Percentiles rank a stretch among this genome's conserved stretches.
These are phyloP conservation scores for Thomomys bottae DNA, from an alignment of 2,113 vertebrate genomes.

Conservation along the genomic window DNA sequence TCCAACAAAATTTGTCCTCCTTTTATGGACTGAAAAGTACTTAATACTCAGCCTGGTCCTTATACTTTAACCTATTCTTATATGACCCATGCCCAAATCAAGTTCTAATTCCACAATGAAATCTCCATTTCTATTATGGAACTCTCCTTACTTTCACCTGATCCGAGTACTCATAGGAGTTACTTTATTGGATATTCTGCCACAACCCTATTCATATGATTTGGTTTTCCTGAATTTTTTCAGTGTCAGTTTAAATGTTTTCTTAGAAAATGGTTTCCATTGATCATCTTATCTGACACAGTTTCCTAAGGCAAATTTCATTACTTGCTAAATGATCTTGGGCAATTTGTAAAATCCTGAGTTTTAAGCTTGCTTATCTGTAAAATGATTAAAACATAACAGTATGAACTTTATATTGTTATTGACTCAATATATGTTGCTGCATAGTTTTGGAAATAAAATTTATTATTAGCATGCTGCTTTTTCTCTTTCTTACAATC, in stretches of 20 bases:
- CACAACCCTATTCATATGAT: accelerated
- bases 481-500: too few relatives aligned
- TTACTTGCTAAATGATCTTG: not conserved
- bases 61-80: not conserved
- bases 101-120: accelerated
- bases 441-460: not conserved
- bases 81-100: too few relatives aligned
- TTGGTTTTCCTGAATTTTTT: not conserved
- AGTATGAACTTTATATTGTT: not conserved
- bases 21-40: not conserved
- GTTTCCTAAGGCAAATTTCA: not conserved
- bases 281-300: not conserved
- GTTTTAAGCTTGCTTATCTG: not conserved
- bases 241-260: not conserved
- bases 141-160: not conserved
- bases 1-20: not conserved
- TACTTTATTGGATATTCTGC: not conserved
- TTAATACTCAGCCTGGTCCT: not conserved
- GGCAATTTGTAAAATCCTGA: not conserved
- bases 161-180: not conserved
- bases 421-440: not conserved
- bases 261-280: not conserved
- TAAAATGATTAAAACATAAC: not conserved
- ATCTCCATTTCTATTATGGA: not conserved
- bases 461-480: not conserved